Evolutionary conservation across 2,888 invertebrate species (phyloP).

Genomic region (Coleophora deauratella): DNA sequence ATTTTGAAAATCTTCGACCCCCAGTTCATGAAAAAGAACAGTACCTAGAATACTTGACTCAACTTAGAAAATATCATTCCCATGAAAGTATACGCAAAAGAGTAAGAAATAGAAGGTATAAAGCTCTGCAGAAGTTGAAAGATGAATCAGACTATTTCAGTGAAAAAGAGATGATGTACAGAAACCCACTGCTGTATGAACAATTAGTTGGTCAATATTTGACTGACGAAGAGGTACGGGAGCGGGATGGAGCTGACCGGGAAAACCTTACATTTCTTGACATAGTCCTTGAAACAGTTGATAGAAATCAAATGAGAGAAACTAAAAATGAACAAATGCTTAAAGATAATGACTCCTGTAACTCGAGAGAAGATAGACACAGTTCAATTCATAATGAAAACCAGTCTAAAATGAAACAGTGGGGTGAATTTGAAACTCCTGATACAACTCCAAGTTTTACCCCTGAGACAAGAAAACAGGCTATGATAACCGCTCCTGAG

Average conservation of each 20-base stretch:
- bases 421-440: conserved; percentile 74
- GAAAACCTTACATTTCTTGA: conserved; percentile 79
- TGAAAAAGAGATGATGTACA: conserved; percentile 93
- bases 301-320: conserved; percentile 79
- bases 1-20: conserved; percentile 71
- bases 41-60: conserved; percentile 76
- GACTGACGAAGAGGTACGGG: conserved; percentile 81
- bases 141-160: conserved; percentile 86
- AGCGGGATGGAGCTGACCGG: conserved; percentile 75
- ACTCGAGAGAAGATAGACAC: conserved; percentile 17
- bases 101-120: conserved; percentile 86
- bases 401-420: conserved; percentile 39
- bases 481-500: conserved; percentile 72
- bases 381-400: conserved; percentile 26
- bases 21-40: conserved; percentile 57
- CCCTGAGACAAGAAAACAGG: conserved; percentile 41
- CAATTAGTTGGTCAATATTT: conserved; percentile 91
- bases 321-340: conserved; percentile 76
- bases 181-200: conserved; percentile 93
- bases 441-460: conserved; percentile 39
- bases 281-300: conserved; percentile 86
- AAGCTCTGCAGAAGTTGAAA: conserved; percentile 84
- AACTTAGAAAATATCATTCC: conserved; percentile 74
- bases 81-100: conserved; percentile 64
- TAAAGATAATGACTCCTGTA: conserved; percentile 18